A percentile compares a stretch with the other conserved stretches of the same genome.
Evolutionary conservation across 2,888 invertebrate species (phyloP).

Genomic region (Kryphioiulus occultus): DNA sequence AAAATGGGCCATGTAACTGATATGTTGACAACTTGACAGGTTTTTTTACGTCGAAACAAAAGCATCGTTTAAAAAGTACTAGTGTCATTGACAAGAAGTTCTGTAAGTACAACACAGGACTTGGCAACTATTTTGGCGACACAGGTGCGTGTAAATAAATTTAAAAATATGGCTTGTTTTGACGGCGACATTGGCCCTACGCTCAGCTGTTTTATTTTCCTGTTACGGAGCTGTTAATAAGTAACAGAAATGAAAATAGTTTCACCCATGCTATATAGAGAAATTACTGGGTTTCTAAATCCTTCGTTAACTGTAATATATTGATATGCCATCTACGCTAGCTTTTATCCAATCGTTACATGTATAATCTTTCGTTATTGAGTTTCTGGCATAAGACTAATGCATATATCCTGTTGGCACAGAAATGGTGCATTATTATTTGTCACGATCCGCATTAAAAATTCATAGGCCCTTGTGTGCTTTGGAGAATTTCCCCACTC

Average conservation of each 20-base stretch:
- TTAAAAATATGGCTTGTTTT: not conserved
- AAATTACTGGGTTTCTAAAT: not conserved
- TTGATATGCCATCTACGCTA: not conserved
- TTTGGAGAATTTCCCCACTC: not conserved
- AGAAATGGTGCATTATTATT: constrained; percentile 14
- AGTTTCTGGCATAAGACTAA: not conserved
- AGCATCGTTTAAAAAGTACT: constrained; percentile 14
- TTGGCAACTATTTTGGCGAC: constrained; percentile 18
- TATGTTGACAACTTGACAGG: not conserved
- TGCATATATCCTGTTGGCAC: constrained; percentile 9
- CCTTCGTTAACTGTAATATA: not conserved
- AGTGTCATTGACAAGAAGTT: not conserved
- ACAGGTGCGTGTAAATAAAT: not conserved
- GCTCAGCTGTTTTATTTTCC: not conserved
- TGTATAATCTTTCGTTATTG: constrained; percentile 3
- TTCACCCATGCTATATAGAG: not conserved
- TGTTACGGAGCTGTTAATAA: not conserved
- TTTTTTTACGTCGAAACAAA: not conserved
- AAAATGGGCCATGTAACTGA: not conserved
- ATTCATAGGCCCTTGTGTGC: not conserved
- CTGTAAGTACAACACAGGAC: not conserved
- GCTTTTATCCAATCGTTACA: not conserved
- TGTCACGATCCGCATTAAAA: constrained; percentile 5
- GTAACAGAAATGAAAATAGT: not conserved
- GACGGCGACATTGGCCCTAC: constrained; percentile 18